Base-by-base conservation (phyloP, 2,888 invertebrate genomes). In the Ecdyonurus torrentis region DNA sequence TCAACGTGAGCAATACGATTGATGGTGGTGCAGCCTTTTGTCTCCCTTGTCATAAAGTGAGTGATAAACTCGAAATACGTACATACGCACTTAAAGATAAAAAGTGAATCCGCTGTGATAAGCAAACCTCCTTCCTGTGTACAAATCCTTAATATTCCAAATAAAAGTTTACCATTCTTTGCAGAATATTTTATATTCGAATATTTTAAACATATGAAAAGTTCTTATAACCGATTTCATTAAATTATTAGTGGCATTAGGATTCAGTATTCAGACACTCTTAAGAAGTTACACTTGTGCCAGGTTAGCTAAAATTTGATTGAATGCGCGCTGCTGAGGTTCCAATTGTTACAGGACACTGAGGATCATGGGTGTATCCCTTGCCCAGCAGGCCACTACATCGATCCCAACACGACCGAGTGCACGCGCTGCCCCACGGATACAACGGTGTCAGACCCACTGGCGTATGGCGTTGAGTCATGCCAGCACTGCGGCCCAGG, bases 1-100 rank as follows among this genome's bases (percentile, higher is more conserved):
- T 83, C 60, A 76, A 77, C 66, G 75, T 82, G 5, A 79, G 79
- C 2, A 81, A 82, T 68, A 78, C 79, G 0, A 68, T 77, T 19
- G 72, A 74, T 55, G 76, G 77, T 37, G 81, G 81, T n/a, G 81
- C 81, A 0, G 76, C 77, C n/a, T 69, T 70, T 2, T 82, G 82
- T 67, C 70, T 75, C 3, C 72, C 71, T 10, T 79, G 79, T 69
- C 77, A 75, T 1, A 72, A 75, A 66, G 78, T 63, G 25, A 62
- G 22, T 61, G n/a, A n/a, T n/a, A n/a, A n/a, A n/a, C n/a, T n/a
- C n/a, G n/a, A n/a, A n/a, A n/a, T n/a, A n/a, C n/a, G n/a, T n/a
- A n/a, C n/a, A n/a, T n/a, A n/a, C n/a, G n/a, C n/a, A n/a, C n/a
- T n/a, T n/a, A n/a, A n/a, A n/a, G n/a, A n/a, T n/a, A n/a, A n/a